Evolutionary conservation across 2,113 vertebrate species (phyloP).

Genomic region (Misgurnus mizolepis): DNA sequence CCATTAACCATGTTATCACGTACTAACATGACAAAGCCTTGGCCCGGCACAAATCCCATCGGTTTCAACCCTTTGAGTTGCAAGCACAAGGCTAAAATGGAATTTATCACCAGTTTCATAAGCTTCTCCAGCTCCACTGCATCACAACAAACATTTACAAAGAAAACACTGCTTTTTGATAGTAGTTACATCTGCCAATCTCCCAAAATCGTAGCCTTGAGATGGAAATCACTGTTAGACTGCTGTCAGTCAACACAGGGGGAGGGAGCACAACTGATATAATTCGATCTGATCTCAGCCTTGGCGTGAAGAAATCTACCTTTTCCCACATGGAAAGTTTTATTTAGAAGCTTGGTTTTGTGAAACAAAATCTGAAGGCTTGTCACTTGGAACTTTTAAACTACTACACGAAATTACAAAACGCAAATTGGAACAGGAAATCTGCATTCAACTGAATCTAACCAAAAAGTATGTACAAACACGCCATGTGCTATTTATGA

Average conservation of each 20-base stretch:
- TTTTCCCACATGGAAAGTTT: background rate
- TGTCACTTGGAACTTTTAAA: background rate
- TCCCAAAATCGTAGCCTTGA: background rate
- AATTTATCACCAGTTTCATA: background rate
- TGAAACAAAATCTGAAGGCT: background rate
- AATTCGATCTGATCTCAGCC: background rate
- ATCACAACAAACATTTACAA: constrained; percentile 5
- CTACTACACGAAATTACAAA: background rate
- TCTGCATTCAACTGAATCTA: background rate
- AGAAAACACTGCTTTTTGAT: constrained; percentile 3
- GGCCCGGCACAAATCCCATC: too few relatives aligned
- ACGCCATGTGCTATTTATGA: background rate
- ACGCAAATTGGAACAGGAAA: background rate
- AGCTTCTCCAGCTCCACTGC: background rate
- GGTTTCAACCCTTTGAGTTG: too few relatives aligned
- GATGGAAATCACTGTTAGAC: constrained; percentile 18
- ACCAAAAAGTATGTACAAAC: constrained; percentile 5
- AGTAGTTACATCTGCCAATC: constrained; percentile 16
- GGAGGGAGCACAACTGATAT: background rate
- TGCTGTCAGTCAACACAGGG: constrained; percentile 19
- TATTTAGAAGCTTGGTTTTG: background rate
- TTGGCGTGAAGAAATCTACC: constrained; percentile 1
- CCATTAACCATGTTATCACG: background rate
- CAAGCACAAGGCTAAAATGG: too few relatives aligned
- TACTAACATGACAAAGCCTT: too few relatives aligned